Percentiles rank a stretch among this genome's conserved stretches.
phyloP scores from a whole-genome alignment of 1,140 invertebrate genomes.

The Ceratina australensis region DNA sequence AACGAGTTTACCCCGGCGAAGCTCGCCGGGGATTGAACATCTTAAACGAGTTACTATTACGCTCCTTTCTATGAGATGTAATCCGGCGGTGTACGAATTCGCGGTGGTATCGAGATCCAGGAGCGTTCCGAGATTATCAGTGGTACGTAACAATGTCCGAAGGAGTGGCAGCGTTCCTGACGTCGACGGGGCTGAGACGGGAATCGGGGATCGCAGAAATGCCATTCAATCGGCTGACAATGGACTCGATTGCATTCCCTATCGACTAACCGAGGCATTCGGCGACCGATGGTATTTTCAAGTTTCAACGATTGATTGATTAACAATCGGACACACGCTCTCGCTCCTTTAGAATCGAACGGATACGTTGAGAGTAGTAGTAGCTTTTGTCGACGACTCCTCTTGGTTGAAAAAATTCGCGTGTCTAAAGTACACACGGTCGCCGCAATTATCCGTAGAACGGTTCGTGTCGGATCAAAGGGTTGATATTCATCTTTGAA shows the following conservation, averaged over 20 bases:
- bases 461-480: slow-evolving; percentile 19
- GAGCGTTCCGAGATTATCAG: slow-evolving; percentile 2
- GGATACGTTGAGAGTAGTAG: too few species aligned
- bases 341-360: too few species aligned
- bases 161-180: slow-evolving; percentile 8
- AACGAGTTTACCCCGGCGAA: too few species aligned
- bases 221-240: slow-evolving; percentile 33
- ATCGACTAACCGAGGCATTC: slow-evolving; percentile 1
- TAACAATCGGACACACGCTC: too few species aligned
- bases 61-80: too few species aligned
- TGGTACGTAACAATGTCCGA: not conserved
- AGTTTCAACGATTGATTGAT: too few species aligned
- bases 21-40: too few species aligned
- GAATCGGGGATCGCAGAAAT: slow-evolving; percentile 19
- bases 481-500: slow-evolving; percentile 15
- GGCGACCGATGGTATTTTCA: not conserved
- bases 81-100: not conserved
- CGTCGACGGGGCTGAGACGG: not conserved
- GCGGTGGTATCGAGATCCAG: not conserved
- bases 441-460: slow-evolving; percentile 9
- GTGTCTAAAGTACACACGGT: not conserved
- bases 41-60: too few species aligned
- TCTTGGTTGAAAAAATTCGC: slow-evolving; percentile 15
- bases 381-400: too few species aligned
- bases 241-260: slow-evolving; percentile 29